A percentile compares a stretch with the other conserved stretches of the same genome.
Conservation (phyloP, 2,888 invertebrate genomes). For the Diplazon laetatorius region DNA sequence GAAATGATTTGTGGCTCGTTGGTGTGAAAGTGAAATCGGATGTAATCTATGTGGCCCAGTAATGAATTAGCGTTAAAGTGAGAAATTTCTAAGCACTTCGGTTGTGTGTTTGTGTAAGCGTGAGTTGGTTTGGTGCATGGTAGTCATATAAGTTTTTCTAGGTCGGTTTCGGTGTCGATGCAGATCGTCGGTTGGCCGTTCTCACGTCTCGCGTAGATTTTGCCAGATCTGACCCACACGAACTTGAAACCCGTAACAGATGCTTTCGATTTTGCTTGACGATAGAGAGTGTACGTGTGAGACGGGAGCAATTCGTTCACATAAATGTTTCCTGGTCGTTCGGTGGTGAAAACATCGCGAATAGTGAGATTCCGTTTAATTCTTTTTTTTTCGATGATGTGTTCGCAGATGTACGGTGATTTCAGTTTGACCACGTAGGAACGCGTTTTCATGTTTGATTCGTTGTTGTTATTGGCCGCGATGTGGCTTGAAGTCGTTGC, state of each 20-base stretch:
- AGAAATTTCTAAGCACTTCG: not conserved
- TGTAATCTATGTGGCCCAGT: not conserved
- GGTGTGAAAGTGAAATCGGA: not conserved
- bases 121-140: not conserved
- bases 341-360: no score
- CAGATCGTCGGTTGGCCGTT: not conserved
- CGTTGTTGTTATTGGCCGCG: no score
- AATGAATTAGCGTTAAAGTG: constrained; percentile 3
- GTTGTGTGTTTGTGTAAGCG: not conserved
- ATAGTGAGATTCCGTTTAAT: no score
- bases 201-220: not conserved
- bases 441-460: no score
- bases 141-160: not conserved
- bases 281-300: no score
- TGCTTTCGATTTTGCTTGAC: not conserved
- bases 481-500: no score
- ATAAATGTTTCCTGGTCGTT: no score
- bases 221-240: constrained; percentile 7
- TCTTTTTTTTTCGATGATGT: no score
- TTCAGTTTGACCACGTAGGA: no score
- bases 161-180: not conserved
- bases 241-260: not conserved
- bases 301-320: no score
- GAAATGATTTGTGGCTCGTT: not conserved
- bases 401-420: no score